Evolutionary conservation across 1,140 invertebrate genomes (phyloP).

Genomic region (Acromyrmex heyeri): DNA sequence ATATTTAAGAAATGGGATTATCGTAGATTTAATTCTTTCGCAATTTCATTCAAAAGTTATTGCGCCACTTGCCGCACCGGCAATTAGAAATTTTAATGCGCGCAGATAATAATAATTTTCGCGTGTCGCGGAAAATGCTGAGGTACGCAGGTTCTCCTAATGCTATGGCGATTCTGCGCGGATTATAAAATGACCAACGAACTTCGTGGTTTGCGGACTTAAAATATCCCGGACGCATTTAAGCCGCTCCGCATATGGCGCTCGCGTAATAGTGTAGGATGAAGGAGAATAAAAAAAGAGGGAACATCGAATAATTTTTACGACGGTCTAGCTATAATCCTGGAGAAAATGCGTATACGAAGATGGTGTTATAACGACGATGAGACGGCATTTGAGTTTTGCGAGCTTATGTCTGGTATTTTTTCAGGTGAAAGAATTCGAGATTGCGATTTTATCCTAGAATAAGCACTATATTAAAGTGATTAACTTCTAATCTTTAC

Average conservation of each 20-base stretch:
- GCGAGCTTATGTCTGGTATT: constrained; percentile 16
- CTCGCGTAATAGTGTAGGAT: constrained; percentile 7
- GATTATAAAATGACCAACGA: constrained; percentile 43
- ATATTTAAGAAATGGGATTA: neutral
- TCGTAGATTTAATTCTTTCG: constrained; percentile 7
- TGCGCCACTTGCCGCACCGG: neutral
- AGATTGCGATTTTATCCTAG: neutral
- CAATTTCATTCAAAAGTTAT: neutral
- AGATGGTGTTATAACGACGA: neutral
- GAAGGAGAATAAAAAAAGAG: constrained; percentile 35
- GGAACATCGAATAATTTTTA: constrained; percentile 15
- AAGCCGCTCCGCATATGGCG: constrained; percentile 35
- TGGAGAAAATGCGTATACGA: constrained; percentile 1
- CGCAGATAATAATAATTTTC: constrained; percentile 22
- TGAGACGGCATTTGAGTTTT: neutral
- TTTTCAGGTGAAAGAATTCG: neutral
- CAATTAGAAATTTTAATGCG: constrained; percentile 9
- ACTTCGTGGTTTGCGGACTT: constrained; percentile 6
- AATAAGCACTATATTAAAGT: neutral
- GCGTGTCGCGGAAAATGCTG: neutral
- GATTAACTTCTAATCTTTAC: neutral
- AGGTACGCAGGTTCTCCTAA: neutral
- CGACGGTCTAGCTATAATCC: constrained; percentile 19
- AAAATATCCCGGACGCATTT: constrained; percentile 21
- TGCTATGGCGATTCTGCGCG: neutral